Conservation (phyloP, 2,888 invertebrate genomes). For the Tortrix viridana region DNA sequence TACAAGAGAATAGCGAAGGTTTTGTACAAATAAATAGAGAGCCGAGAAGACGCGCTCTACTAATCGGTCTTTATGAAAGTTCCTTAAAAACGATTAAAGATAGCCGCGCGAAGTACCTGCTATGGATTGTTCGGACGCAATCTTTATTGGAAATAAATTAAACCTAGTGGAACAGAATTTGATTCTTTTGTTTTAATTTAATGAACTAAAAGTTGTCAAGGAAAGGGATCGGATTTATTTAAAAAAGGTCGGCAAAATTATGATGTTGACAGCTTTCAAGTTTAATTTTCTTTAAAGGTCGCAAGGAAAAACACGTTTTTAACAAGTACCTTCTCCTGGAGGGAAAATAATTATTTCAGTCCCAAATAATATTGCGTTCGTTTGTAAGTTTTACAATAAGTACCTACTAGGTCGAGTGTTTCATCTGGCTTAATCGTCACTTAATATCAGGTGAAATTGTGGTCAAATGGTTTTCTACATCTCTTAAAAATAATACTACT, state of each 20-base stretch:
- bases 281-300: no score
- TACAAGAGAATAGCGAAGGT: no score
- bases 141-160: slow-evolving; percentile 64
- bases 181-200: slow-evolving; percentile 44
- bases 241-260: background rate
- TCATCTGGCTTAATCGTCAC: no score
- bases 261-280: background rate
- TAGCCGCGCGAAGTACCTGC: slow-evolving; percentile 12
- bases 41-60: slow-evolving; percentile 56
- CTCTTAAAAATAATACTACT: no score
- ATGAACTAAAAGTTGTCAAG: slow-evolving; percentile 13
- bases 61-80: slow-evolving; percentile 61
- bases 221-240: background rate
- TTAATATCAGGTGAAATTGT: no score
- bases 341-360: no score
- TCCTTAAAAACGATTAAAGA: slow-evolving; percentile 47
- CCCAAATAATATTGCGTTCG: no score
- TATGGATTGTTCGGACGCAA: slow-evolving; percentile 44
- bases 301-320: no score
- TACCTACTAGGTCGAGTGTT: no score
- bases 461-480: no score
- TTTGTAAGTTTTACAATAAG: no score
- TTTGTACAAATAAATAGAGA: slow-evolving; percentile 61
- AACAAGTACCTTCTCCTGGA: no score
- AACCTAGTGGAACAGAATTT: slow-evolving; percentile 55